phyloP scores from a whole-genome alignment of 2,797 vertebrate species.

The Rhadinocentrus ornatus region DNA sequence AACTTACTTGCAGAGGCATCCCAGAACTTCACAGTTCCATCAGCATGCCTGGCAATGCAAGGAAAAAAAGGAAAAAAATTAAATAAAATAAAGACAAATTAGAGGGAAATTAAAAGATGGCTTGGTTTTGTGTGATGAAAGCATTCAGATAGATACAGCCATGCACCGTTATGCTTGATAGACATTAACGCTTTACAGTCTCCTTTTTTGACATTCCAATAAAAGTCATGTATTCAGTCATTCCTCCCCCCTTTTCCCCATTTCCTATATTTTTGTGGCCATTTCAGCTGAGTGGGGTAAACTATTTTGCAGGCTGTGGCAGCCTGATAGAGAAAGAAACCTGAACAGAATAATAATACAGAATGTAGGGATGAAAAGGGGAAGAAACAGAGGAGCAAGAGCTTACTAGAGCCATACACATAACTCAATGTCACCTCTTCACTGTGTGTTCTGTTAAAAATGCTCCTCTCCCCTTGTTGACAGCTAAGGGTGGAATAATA shows the following conservation, averaged over 20 bases:
- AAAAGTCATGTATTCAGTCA: constrained; percentile 16
- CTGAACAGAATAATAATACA: constrained; percentile 60
- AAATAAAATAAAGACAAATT: not conserved
- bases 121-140: not conserved
- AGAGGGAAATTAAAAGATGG: not conserved
- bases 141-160: not conserved
- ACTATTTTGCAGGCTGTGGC: constrained; percentile 47
- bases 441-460: constrained; percentile 43
- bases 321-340: constrained; percentile 39
- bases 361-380: constrained; percentile 15
- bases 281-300: constrained; percentile 55
- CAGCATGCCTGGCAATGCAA: constrained; percentile 89
- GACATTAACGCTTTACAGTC: not conserved
- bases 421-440: constrained; percentile 65
- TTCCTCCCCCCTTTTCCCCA: not conserved
- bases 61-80: not conserved
- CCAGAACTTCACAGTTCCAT: constrained; percentile 99
- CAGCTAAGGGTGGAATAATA: constrained; percentile 47
- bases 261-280: constrained; percentile 40
- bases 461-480: constrained; percentile 35
- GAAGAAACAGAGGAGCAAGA: constrained; percentile 21
- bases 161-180: not conserved
- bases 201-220: constrained; percentile 7
- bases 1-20: constrained; percentile 98
- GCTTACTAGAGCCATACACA: constrained; percentile 41